Base-by-base conservation (phyloP, 2,113 vertebrate species). In the Salvator merianae region DNA sequence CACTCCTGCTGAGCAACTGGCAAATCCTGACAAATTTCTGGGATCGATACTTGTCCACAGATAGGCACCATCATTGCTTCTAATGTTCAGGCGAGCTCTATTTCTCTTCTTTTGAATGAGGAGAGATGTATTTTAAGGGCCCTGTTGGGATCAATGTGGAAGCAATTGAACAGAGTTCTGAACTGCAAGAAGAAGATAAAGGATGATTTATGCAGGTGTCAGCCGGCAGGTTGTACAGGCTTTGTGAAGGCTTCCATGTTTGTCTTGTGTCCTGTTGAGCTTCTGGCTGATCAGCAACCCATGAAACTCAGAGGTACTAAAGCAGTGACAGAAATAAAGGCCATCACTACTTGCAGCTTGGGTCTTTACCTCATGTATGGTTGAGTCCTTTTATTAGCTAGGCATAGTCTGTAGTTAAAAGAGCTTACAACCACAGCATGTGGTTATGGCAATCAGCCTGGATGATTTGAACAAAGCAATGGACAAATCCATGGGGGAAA, bases 81-180 rank as follows among this genome's bases (percentile, higher is more conserved):
- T 47, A 79, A 66, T 43, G 10, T 6, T 50, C 12, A 40, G 63
- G 30, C 22, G 16, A 7, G 79, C 70, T 30, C 66, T 13, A 55
- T 81, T 71, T 71, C 47, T 71, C 79, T 81, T 55, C 79, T 71
- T 43, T 70, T 30, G 79, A 81, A 71, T 55, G 47, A 59, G 79
- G 79, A 81, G 47, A 81, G 65, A 53, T 18, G 65, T 30, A 68
- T 53, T 53, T 9, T n/a, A 47, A 69, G 65, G 62, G 77, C 77
- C 62, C 77, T 63, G 43, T 22, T 70, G 79, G 30, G 78, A 69
- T 69, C 78, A 50, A 50, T 34, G 36, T 50, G 78, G 79, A 71
- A 71, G 47, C 79, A 36, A 55, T 2, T 55, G 79, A 36, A 24
- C 79, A 55, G 66, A 70, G 43, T 55, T 55, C 47, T 34, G 36